Evolutionary conservation across 2,888 invertebrate genomes (phyloP), one percentile per base, ranked within the genome.

Genomic region (Megamerina dolium): DNA sequence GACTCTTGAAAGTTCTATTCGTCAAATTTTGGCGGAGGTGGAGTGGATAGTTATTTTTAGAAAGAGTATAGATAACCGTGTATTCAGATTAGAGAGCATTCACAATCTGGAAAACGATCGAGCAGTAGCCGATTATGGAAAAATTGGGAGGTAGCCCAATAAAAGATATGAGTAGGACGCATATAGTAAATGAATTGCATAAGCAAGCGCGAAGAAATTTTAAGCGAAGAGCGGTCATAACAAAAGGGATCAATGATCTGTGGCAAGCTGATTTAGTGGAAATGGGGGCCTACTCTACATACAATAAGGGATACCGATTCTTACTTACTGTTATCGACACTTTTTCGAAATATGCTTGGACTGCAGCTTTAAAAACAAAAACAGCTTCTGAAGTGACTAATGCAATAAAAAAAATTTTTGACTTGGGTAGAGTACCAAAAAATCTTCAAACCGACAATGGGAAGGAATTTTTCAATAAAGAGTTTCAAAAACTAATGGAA

Each of bases 321-420:
- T 49, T 70, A 29, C 50, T 71, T 43, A 59, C 61, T n/a, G 56
- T 65, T n/a, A 70, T 69, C 27, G 66, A 70, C 54, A 49, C 53
- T 27, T 30, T 35, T 13, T 35, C 19, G 12, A 41, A 36, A 20
- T 29, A 23, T 20, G 43, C 42, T n/a, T 43, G 38, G 36, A 29
- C 16, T 14, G 32, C 13, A 16, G 26, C 46, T 12, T 6, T 34
- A 14, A 37, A 41, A 41, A 10, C 16, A 10, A 46, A 46, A 46
- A 46, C n/a, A 23, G 30, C 34, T 19, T 13, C 19, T 2, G 26
- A 26, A 14, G 37, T 40, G 2, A 29, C 32, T n/a, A 43, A 18
- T 12, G 40, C 43, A 32, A 36, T 37, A 40, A 14, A 40, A 32
- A 38, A 45, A 31, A 44, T 50, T 37, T 40, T 50, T n/a, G 27